Evolutionary conservation across 2,797 vertebrate genomes (phyloP).

Genomic region (Benthosema pterotum): DNA sequence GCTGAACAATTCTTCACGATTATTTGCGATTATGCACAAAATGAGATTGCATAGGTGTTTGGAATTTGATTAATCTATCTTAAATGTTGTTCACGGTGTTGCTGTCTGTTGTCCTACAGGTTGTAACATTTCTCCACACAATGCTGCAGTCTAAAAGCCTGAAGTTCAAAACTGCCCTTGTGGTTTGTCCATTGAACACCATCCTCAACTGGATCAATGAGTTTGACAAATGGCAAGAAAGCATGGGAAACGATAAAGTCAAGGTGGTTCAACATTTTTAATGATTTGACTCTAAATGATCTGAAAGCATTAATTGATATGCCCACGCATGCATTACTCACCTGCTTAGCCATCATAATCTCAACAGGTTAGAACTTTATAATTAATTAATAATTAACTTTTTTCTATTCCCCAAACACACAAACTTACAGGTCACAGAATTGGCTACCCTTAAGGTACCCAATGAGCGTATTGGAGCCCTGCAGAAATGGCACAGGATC

Average conservation of each 20-base stretch:
- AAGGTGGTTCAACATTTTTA: conserved; percentile 76
- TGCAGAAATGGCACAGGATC: conserved; percentile 87
- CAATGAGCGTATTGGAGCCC: conserved; percentile 80
- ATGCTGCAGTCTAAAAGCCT: conserved; percentile 86
- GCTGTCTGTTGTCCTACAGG: conserved; percentile 74
- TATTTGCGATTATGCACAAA: no score
- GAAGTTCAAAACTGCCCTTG: conserved; percentile 89
- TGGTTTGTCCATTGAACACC: conserved; percentile 95
- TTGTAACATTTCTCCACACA: conserved; percentile 94
- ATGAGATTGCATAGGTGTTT: no score
- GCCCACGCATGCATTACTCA: background rate
- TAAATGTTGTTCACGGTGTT: background rate
- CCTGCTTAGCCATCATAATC: no score
- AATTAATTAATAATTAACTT: background rate
- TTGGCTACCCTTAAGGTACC: conserved; percentile 85
- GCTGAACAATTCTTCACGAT: no score
- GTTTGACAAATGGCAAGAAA: conserved; percentile 94
- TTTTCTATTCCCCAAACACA: background rate
- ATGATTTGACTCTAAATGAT: no score
- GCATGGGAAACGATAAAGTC: conserved; percentile 83
- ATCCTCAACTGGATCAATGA: conserved; percentile 96
- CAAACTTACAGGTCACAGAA: conserved; percentile 83
- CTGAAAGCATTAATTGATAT: background rate
- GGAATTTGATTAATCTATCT: no score
- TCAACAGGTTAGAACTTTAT: background rate